phyloP scores from a whole-genome alignment of 2,113 vertebrate genomes.

The Stictonetta naevosa region DNA sequence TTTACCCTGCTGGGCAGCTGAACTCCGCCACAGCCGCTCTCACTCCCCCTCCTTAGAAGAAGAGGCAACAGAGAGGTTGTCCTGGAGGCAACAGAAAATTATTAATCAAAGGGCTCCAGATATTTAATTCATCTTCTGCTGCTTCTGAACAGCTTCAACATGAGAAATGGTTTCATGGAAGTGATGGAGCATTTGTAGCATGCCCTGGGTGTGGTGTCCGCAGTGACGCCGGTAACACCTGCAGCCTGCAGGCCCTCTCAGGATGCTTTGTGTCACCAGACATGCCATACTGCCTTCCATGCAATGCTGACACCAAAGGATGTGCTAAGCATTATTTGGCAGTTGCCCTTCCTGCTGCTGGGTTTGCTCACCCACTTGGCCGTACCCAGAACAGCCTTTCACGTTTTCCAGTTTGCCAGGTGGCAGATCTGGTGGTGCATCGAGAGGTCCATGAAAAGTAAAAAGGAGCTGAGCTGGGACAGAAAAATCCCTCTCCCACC shows the following conservation, averaged over 20 bases:
- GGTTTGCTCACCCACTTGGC: no score
- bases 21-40: no score
- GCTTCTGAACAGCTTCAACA: background rate
- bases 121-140: background rate
- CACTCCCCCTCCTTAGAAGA: no score
- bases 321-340: rapidly evolving
- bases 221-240: rapidly evolving
- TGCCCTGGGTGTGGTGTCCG: rapidly evolving
- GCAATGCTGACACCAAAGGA: rapidly evolving
- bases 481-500: background rate
- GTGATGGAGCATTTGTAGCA: rapidly evolving
- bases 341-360: background rate
- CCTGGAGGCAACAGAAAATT: background rate
- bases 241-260: no score
- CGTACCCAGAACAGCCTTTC: background rate
- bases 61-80: no score
- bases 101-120: background rate
- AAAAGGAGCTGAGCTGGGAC: background rate
- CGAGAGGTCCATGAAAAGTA: background rate
- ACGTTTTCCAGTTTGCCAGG: background rate
- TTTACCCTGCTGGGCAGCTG: no score
- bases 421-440: background rate
- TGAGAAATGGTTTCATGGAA: no score
- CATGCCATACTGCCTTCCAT: rapidly evolving
- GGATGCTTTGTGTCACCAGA: rapidly evolving